phyloP scores from a whole-genome alignment of 2,888 invertebrate species.

The Lasioglossum pauxillum region DNA sequence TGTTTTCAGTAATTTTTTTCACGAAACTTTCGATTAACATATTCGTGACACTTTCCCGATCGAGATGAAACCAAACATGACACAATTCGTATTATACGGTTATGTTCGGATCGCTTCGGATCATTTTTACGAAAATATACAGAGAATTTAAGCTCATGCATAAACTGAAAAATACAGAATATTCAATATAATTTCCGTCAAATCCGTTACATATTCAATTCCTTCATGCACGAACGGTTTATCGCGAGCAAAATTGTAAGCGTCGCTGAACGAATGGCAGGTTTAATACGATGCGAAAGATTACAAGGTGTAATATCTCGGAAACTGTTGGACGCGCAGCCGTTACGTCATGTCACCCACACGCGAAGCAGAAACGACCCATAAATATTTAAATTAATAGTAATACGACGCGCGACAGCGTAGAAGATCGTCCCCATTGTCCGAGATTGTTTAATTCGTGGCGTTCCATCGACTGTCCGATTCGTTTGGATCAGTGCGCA shows the following conservation, averaged over 20 bases:
- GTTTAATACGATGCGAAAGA: background rate
- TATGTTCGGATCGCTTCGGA: background rate
- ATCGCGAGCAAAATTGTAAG: background rate
- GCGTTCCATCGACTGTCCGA: slow-evolving; percentile 28
- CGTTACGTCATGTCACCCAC: background rate
- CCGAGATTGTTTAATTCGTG: slow-evolving; percentile 61
- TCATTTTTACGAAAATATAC: background rate
- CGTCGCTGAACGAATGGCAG: background rate
- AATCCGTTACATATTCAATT: background rate
- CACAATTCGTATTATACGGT: too few species aligned
- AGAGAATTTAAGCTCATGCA: background rate
- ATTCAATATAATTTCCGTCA: background rate
- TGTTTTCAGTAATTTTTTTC: too few species aligned
- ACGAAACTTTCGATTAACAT: too few species aligned
- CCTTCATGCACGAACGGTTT: background rate
- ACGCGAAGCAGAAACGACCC: background rate
- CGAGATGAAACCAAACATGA: too few species aligned
- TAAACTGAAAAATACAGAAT: too few species aligned
- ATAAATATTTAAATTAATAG: slow-evolving; percentile 28
- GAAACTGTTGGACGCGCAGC: background rate
- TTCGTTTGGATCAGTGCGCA: slow-evolving; percentile 34
- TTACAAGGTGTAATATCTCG: background rate
- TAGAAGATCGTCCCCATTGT: slow-evolving; percentile 39
- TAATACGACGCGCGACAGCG: background rate
- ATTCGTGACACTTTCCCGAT: too few species aligned